Conservation (phyloP, 2,888 invertebrate genomes). For the Matsumyia berberina region DNA sequence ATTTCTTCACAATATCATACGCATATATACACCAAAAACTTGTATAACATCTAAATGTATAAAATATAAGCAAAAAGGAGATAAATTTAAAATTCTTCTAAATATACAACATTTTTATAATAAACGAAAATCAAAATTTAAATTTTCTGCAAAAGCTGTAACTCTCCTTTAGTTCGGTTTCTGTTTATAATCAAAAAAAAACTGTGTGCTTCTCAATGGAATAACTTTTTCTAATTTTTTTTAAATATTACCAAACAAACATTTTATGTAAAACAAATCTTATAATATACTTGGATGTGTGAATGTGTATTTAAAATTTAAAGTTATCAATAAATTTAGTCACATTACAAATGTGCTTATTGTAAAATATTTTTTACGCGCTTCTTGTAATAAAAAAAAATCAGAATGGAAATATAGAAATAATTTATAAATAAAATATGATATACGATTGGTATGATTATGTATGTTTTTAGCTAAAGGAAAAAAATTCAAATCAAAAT, state of each 20-base stretch:
- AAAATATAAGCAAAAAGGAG: background rate
- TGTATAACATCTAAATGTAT: constrained; percentile 34
- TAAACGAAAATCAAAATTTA: background rate
- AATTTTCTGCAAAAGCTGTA: constrained; percentile 3
- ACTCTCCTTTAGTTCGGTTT: too few relatives aligned
- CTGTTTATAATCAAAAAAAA: too few relatives aligned
- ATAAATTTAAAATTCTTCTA: constrained; percentile 12
- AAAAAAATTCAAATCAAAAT: constrained; percentile 61
- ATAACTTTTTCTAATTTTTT: background rate
- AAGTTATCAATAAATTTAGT: constrained; percentile 13
- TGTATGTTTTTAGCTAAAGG: constrained; percentile 61
- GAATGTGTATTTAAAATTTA: constrained; percentile 17
- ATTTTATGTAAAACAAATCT: constrained; percentile 1
- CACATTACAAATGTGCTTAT: constrained; percentile 51
- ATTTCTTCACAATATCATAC: constrained; percentile 7
- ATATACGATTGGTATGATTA: constrained; percentile 45
- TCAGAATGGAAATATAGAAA: constrained; percentile 15
- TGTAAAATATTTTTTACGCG: constrained; percentile 74
- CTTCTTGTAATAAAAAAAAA: constrained; percentile 46
- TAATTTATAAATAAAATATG: constrained; percentile 19
- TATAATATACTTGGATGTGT: constrained; percentile 32
- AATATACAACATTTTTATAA: constrained; percentile 24
- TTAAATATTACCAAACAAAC: constrained; percentile 1
- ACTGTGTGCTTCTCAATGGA: constrained; percentile 9
- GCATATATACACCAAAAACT: constrained; percentile 19